Conservation (phyloP, 2,797 vertebrate genomes). For the Lepilemur ruficaudatus region DNA sequence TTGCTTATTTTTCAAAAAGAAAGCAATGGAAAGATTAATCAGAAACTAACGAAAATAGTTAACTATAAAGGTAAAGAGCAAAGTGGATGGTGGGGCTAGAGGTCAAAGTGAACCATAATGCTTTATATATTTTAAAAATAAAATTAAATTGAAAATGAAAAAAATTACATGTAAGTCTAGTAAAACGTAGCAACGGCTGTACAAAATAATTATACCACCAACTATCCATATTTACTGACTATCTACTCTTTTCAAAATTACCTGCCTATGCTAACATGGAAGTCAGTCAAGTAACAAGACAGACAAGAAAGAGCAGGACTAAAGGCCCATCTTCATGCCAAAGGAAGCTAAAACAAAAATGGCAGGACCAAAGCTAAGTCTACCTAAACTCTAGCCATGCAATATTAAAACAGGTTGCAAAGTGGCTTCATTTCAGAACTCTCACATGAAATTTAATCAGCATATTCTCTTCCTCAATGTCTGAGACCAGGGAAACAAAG, state of each 20-base stretch:
- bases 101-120: background rate
- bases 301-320: background rate
- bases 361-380: background rate
- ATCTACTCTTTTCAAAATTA: background rate
- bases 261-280: background rate
- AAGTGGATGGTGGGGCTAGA: background rate
- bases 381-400: background rate
- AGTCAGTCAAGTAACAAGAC: background rate
- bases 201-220: background rate
- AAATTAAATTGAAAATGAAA: background rate
- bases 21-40: conserved; percentile 5
- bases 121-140: conserved; percentile 7
- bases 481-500: background rate
- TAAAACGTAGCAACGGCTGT: background rate
- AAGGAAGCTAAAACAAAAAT: background rate
- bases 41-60: conserved; percentile 35
- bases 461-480: background rate
- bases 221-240: background rate
- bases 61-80: background rate
- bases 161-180: background rate
- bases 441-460: background rate
- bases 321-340: background rate
- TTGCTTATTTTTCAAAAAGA: conserved; percentile 4
- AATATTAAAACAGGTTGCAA: background rate
- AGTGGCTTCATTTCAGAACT: background rate